Conservation (phyloP, 2,113 vertebrate species). For the Lepidothrix coronata region DNA sequence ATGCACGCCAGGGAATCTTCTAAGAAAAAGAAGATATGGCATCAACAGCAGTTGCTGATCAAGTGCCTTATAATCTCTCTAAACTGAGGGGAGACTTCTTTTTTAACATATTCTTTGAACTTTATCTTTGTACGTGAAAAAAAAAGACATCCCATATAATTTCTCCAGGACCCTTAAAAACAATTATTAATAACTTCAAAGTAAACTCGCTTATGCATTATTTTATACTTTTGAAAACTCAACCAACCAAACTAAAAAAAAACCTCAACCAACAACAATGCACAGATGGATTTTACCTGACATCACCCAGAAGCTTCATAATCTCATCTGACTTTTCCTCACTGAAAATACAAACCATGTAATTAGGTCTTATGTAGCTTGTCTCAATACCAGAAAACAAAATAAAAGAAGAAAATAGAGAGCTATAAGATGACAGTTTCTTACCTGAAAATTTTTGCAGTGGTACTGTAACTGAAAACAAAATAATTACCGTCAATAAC, state of each 20-base stretch:
- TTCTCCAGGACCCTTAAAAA: neutral
- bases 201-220: neutral
- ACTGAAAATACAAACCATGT: conserved; percentile 72
- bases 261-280: neutral
- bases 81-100: neutral
- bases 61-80: neutral
- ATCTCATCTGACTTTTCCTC: conserved; percentile 98
- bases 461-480: conserved; percentile 87
- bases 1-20: neutral
- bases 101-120: neutral
- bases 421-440: neutral
- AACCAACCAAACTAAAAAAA: neutral
- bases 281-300: conserved; percentile 77
- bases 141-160: neutral
- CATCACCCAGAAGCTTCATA: conserved; percentile 94
- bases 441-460: conserved; percentile 97
- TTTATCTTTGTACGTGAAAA: neutral
- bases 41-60: neutral
- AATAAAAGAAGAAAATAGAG: neutral
- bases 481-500: neutral
- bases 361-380: neutral
- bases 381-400: neutral
- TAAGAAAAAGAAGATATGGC: neutral
- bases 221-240: neutral
- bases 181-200: neutral